Conservation (phyloP, 2,888 invertebrate species). For the Eupeodes luniger region DNA sequence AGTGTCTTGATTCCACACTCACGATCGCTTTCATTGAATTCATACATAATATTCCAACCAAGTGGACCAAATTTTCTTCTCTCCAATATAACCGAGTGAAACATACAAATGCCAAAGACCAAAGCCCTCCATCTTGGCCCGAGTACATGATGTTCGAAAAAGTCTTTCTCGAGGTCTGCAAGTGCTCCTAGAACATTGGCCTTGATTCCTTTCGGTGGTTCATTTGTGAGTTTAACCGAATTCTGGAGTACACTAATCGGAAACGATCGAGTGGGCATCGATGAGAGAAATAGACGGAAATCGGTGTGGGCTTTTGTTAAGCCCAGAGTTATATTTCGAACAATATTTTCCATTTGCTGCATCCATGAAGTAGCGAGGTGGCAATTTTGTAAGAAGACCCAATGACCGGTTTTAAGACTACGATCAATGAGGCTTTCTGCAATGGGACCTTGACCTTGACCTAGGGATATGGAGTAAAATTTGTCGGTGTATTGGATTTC, state of each 20-base stretch:
- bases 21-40: slow-evolving; percentile 96
- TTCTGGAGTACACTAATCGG: slow-evolving; percentile 96
- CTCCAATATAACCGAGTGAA: slow-evolving; percentile 96
- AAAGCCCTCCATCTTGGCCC: slow-evolving; percentile 89
- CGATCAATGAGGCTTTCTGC: slow-evolving; percentile 92
- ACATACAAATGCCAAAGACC: slow-evolving; percentile 94
- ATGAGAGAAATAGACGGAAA: slow-evolving; percentile 94
- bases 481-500: slow-evolving; percentile 89
- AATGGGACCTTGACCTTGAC: slow-evolving; percentile 94
- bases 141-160: slow-evolving; percentile 91
- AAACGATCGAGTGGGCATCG: slow-evolving; percentile 94
- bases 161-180: slow-evolving; percentile 90
- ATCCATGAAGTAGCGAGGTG: slow-evolving; percentile 98
- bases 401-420: slow-evolving; percentile 90
- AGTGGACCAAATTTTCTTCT: slow-evolving; percentile 95
- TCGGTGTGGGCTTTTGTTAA: slow-evolving; percentile 87
- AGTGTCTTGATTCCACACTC: slow-evolving; percentile 94
- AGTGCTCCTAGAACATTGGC: slow-evolving; percentile 95
- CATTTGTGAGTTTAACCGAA: slow-evolving; percentile 97
- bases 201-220: slow-evolving; percentile 95
- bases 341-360: slow-evolving; percentile 91
- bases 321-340: slow-evolving; percentile 89
- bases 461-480: slow-evolving; percentile 93
- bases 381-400: slow-evolving; percentile 97
- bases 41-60: slow-evolving; percentile 97